Evolutionary conservation across 1,140 invertebrate genomes (phyloP).

Genomic region (Leptinotarsa defecta): DNA sequence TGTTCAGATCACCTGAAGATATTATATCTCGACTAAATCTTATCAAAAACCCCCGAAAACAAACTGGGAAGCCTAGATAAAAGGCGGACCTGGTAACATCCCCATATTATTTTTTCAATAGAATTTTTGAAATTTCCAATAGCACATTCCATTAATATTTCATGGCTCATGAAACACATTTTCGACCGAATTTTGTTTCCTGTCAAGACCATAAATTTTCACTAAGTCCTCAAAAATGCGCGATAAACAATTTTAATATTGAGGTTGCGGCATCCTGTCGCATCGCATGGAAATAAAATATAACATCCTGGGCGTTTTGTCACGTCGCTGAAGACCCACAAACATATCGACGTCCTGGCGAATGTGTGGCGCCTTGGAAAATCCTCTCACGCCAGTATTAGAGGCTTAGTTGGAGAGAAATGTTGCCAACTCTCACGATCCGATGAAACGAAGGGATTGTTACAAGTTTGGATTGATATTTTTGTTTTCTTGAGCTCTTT

Average conservation of each 20-base stretch:
- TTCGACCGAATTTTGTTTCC: too few species aligned
- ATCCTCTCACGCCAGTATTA: constrained; percentile 5
- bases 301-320: neutral
- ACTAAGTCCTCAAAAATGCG: neutral
- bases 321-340: constrained; percentile 10
- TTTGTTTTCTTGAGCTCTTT: too few species aligned
- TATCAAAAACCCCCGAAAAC: too few species aligned
- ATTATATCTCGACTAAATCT: too few species aligned
- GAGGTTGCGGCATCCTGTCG: constrained; percentile 6
- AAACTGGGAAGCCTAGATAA: too few species aligned
- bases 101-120: too few species aligned
- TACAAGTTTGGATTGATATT: neutral
- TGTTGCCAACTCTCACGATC: neutral
- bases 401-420: neutral
- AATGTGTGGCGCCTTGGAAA: neutral
- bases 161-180: too few species aligned
- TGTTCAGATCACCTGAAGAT: too few species aligned
- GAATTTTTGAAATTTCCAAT: too few species aligned
- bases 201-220: too few species aligned
- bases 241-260: neutral
- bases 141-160: too few species aligned
- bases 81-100: too few species aligned
- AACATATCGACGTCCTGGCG: constrained; percentile 10
- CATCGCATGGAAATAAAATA: neutral
- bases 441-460: neutral